Conservation (phyloP, 2,113 vertebrate species). For the Carassius auratus region DNA sequence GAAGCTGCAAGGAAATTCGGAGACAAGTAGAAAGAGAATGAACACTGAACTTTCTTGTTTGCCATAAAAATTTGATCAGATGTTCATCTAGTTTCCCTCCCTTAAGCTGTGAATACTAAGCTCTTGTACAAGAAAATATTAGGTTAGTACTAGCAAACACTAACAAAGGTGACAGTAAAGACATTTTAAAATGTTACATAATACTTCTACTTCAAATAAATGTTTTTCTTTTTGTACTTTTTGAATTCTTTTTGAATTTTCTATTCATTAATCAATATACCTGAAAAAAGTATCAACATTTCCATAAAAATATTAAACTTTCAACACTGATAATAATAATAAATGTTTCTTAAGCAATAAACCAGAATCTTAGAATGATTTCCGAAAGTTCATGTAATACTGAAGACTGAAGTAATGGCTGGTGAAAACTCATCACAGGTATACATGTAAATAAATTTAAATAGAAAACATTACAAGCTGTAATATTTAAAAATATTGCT, state of each 20-base stretch:
- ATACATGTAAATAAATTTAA: neutral
- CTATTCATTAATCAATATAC: neutral
- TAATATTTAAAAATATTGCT: neutral
- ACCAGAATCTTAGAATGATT: neutral
- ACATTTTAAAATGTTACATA: too few relatives aligned
- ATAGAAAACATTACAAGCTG: neutral
- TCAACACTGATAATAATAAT: neutral
- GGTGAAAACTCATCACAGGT: neutral
- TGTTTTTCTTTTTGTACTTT: neutral
- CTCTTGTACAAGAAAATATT: neutral
- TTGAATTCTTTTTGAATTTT: too few relatives aligned
- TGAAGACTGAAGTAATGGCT: neutral
- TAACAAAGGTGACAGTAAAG: too few relatives aligned
- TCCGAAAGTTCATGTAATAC: neutral
- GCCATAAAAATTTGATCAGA: neutral
- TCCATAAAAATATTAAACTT: neutral
- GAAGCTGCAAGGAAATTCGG: neutral
- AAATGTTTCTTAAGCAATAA: neutral
- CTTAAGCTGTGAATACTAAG: slow-evolving; percentile 1
- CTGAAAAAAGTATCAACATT: too few relatives aligned
- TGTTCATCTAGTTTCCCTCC: neutral
- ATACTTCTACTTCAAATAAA: neutral
- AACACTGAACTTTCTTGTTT: neutral
- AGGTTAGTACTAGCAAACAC: neutral
- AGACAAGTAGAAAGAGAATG: neutral